Evolutionary conservation across 2,113 vertebrate species (phyloP).

Genomic region (Pseudopodoces humilis): DNA sequence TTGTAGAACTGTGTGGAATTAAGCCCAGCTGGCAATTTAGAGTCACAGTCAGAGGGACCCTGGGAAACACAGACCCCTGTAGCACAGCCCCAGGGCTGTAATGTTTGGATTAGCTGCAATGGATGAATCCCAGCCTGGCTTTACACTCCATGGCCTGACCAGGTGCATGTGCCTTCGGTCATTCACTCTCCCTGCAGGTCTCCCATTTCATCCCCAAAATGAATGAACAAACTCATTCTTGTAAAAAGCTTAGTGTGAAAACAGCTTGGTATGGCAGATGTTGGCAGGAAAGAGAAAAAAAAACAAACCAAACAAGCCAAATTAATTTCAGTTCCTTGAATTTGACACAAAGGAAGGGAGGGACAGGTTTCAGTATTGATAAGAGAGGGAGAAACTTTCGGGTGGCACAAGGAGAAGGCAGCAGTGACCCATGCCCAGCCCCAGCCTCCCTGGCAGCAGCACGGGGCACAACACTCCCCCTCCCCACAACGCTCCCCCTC

Average conservation of each 20-base stretch:
- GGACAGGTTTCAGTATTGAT: not conserved
- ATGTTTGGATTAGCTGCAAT: not conserved
- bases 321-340: not conserved
- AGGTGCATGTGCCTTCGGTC: fast-evolving
- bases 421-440: fast-evolving
- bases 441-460: not conserved
- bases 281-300: not conserved
- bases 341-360: not conserved
- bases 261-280: not conserved
- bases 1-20: not conserved
- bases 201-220: not conserved
- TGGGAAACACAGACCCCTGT: not conserved
- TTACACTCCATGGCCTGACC: fast-evolving
- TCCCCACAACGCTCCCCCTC: not conserved
- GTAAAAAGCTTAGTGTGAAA: not conserved
- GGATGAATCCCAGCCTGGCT: not conserved
- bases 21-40: not conserved
- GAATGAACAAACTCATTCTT: not conserved
- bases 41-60: not conserved
- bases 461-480: fast-evolving
- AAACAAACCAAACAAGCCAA: not conserved
- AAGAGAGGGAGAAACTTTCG: not conserved
- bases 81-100: not conserved
- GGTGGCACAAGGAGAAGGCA: not conserved
- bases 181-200: not conserved